These are phyloP conservation scores for Epizoanthus stellaris DNA, from an alignment of 92 coral and sea anemone species.

Conservation along the genomic window DNA sequence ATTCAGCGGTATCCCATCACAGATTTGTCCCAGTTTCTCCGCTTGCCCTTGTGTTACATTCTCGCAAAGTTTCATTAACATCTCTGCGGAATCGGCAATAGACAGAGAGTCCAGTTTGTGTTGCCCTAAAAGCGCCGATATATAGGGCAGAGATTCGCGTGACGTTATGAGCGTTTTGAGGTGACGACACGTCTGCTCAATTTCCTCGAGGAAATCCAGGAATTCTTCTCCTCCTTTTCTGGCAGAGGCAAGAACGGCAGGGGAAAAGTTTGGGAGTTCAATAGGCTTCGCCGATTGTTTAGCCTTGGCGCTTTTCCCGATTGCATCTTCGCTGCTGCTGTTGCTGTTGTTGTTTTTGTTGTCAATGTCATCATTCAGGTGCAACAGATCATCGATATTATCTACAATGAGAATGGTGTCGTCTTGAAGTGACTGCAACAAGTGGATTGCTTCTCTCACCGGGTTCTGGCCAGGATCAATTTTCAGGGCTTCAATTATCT, in stretches of 20 bases:
- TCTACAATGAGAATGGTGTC: slow-evolving; percentile 38
- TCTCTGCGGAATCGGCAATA: slow-evolving; percentile 10
- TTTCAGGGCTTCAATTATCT: slow-evolving; percentile 38
- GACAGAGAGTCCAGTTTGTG: slow-evolving; percentile 13
- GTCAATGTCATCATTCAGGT: neutral
- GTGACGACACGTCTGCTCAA: slow-evolving; percentile 13
- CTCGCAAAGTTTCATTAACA: slow-evolving; percentile 17
- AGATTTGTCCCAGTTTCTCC: slow-evolving; percentile 32
- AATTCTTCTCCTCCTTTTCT: slow-evolving; percentile 1
- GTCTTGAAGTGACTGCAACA: slow-evolving; percentile 15
- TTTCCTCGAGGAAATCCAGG: slow-evolving; percentile 18
- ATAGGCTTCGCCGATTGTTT: neutral
- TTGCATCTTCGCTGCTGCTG: too few species aligned
- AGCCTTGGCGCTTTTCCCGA: neutral
- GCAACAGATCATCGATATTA: slow-evolving; percentile 48
- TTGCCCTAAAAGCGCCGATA: neutral
- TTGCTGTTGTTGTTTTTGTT: too few species aligned
- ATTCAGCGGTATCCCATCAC: slow-evolving; percentile 59
- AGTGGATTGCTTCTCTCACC: slow-evolving; percentile 2
- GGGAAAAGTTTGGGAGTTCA: neutral
- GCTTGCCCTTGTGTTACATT: slow-evolving; percentile 30
- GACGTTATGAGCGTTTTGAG: slow-evolving; percentile 63
- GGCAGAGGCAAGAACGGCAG: neutral
- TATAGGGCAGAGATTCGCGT: slow-evolving; percentile 21
- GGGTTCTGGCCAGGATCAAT: slow-evolving; percentile 46